A percentile compares a stretch with the other conserved stretches of the same genome.
Evolutionary conservation across 92 coral and sea anemone species (phyloP).

Genomic region (Pocillopora meandrina): DNA sequence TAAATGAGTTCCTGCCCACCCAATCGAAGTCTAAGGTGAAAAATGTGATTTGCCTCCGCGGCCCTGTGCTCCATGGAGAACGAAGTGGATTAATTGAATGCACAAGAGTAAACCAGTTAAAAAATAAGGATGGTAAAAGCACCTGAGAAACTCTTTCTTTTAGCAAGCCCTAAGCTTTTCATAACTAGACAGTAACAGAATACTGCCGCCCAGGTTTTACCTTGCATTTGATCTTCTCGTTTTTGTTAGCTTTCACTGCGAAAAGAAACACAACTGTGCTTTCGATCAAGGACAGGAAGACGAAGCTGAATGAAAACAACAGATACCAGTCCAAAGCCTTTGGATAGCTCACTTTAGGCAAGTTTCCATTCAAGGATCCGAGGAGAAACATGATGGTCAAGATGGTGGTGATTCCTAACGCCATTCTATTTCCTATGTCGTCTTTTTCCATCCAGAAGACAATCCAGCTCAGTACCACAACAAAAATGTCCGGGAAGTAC

Average conservation of each 20-base stretch:
- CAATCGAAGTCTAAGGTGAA: too few relatives aligned
- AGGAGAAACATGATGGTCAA: constrained; percentile 74
- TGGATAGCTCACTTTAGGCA: constrained; percentile 70
- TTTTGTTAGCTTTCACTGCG: background rate
- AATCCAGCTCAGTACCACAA: constrained; percentile 79
- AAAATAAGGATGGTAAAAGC: too few relatives aligned
- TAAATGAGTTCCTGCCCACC: too few relatives aligned
- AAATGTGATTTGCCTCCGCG: too few relatives aligned
- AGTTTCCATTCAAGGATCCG: constrained; percentile 63
- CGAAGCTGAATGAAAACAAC: constrained; percentile 50
- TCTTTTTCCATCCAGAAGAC: constrained; percentile 83
- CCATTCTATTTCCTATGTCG: constrained; percentile 73
- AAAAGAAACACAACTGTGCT: constrained; percentile 23
- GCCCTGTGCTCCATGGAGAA: too few relatives aligned
- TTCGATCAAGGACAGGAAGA: constrained; percentile 56
- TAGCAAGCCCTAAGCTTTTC: too few relatives aligned
- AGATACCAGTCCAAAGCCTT: constrained; percentile 70
- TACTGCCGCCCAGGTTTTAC: background rate
- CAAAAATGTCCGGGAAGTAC: constrained; percentile 68
- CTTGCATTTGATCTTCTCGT: background rate
- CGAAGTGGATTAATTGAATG: background rate
- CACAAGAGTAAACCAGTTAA: background rate
- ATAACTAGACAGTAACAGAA: background rate
- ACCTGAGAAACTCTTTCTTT: too few relatives aligned
- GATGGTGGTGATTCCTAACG: constrained; percentile 71